phyloP scores from a whole-genome alignment of 2,113 vertebrate species.

The Sinocyclocheilus anophthalmus region DNA sequence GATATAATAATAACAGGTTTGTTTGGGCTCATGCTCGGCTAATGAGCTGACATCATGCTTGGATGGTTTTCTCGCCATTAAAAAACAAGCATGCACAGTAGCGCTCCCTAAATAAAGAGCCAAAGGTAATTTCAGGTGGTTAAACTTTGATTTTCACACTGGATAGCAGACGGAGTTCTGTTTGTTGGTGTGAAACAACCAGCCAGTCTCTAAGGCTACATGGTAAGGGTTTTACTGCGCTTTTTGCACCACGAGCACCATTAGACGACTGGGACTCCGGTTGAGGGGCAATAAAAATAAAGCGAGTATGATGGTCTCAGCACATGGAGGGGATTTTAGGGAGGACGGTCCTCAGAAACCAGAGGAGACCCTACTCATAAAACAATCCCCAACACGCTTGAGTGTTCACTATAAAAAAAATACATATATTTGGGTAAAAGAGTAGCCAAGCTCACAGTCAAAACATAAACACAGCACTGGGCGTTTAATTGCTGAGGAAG shows the following conservation, averaged over 20 bases:
- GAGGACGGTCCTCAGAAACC: not conserved
- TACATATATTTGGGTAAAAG: conserved; percentile 6
- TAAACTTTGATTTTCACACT: conserved; percentile 20
- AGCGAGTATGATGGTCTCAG: conserved; percentile 2
- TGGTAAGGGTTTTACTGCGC: not conserved
- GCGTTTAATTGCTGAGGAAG: not conserved
- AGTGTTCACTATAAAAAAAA: conserved; percentile 36
- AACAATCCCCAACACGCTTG: conserved; percentile 24
- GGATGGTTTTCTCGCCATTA: conserved; percentile 34
- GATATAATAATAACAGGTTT: conserved; percentile 45
- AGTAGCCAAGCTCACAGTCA: conserved; percentile 48
- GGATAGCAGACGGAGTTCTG: conserved; percentile 8
- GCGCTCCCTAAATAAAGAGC: not conserved
- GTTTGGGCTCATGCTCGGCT: conserved; percentile 14
- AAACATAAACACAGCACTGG: conserved; percentile 36
- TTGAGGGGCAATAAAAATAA: conserved; percentile 36
- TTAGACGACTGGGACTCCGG: conserved; percentile 15
- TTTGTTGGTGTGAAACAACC: not conserved
- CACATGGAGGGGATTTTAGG: conserved; percentile 14
- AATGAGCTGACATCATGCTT: conserved; percentile 52
- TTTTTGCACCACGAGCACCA: not conserved
- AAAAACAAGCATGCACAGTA: conserved; percentile 12
- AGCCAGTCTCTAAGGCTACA: not conserved
- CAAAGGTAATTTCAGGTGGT: conserved; percentile 26
- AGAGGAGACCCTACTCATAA: conserved; percentile 26